phyloP scores from a whole-genome alignment of 2,888 invertebrate species.

The Syrphus vitripennis region DNA sequence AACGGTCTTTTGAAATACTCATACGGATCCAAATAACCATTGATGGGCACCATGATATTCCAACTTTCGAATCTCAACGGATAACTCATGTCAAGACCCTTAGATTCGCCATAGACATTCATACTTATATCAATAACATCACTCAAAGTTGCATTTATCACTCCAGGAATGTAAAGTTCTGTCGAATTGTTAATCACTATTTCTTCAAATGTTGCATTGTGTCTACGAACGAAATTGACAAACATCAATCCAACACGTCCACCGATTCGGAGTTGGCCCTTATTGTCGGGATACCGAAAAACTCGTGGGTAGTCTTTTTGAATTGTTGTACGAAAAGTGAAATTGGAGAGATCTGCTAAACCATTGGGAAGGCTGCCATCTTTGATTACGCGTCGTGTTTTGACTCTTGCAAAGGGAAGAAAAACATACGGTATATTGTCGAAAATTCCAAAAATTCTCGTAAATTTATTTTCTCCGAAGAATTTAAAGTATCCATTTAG shows the following conservation, averaged over 20 bases:
- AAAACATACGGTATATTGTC: neutral
- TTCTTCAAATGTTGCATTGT: slow-evolving; percentile 24
- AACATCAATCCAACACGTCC: slow-evolving; percentile 2
- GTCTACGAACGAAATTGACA: neutral
- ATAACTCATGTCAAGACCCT: neutral
- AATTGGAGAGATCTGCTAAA: neutral
- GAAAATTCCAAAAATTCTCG: slow-evolving; percentile 15
- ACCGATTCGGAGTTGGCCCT: neutral
- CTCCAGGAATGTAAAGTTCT: neutral
- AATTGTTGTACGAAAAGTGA: slow-evolving; percentile 12
- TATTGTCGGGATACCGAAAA: neutral
- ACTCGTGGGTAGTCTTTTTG: slow-evolving; percentile 19
- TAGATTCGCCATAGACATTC: neutral
- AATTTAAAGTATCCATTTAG: neutral
- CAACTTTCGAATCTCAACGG: neutral
- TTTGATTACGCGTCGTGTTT: neutral
- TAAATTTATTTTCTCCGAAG: slow-evolving; percentile 13
- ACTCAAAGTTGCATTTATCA: neutral
- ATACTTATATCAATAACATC: slow-evolving; percentile 13
- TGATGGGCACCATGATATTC: slow-evolving; percentile 23
- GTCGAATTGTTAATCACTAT: neutral
- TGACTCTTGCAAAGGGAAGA: neutral
- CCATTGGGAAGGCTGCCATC: neutral
- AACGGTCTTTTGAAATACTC: slow-evolving; percentile 48
- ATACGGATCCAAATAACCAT: slow-evolving; percentile 24